Percentiles rank a stretch among this genome's conserved stretches.
These are phyloP conservation scores for Eupristina koningsbergeri DNA, from an alignment of 1,140 invertebrate species.

Conservation along the genomic window DNA sequence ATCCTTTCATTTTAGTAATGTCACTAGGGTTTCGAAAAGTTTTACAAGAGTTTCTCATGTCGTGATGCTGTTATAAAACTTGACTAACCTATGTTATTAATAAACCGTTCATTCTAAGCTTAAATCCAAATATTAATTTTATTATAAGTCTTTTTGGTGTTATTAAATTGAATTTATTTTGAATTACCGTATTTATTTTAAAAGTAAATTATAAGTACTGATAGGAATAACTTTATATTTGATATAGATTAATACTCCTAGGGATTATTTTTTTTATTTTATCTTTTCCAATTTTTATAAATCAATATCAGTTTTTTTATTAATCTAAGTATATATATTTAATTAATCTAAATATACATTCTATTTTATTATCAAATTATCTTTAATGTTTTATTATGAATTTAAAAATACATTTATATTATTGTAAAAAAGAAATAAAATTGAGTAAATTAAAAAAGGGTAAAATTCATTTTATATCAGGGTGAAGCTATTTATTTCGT, in stretches of 20 bases:
- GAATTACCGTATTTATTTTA: background rate
- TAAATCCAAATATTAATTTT: slow-evolving; percentile 34
- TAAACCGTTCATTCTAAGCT: slow-evolving; percentile 30
- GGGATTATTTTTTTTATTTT: background rate
- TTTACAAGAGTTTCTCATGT: slow-evolving; percentile 48
- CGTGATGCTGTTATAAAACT: slow-evolving; percentile 26
- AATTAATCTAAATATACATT: too few relatives aligned
- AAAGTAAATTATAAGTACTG: slow-evolving; percentile 4
- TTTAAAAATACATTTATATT: background rate
- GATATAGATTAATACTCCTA: background rate
- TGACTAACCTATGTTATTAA: slow-evolving; percentile 36
- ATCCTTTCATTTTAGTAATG: slow-evolving; percentile 20
- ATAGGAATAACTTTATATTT: background rate
- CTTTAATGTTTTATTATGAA: background rate
- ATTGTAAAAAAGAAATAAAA: slow-evolving; percentile 5
- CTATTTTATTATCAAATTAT: too few relatives aligned
- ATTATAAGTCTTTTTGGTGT: slow-evolving; percentile 25
- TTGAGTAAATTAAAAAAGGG: background rate
- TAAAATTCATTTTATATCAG: slow-evolving; percentile 34
- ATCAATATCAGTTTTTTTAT: too few relatives aligned
- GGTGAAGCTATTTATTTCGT: background rate
- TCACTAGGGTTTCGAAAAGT: slow-evolving; percentile 35
- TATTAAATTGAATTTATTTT: slow-evolving; percentile 41
- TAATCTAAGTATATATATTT: too few relatives aligned
- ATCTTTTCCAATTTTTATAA: background rate